Conservation (phyloP, 2,888 invertebrate genomes). For the Smittia aterrima region DNA sequence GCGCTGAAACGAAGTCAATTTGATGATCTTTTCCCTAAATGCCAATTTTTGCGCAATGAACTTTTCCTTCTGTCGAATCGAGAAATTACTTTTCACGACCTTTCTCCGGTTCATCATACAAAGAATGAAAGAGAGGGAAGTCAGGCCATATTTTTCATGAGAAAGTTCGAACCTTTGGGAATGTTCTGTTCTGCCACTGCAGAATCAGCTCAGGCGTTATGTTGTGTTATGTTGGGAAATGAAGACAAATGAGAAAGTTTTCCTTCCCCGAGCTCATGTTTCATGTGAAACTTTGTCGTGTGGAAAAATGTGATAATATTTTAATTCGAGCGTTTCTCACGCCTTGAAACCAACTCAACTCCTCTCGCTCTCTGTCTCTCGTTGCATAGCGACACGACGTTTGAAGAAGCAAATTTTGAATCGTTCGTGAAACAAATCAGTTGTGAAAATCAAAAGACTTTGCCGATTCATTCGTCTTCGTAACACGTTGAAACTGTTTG, state of each 20-base stretch:
- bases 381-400: not conserved
- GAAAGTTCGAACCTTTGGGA: not conserved
- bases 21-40: not conserved
- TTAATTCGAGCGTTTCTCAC: not conserved
- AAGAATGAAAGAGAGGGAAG: not conserved
- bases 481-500: too few species aligned
- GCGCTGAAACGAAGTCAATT: not conserved
- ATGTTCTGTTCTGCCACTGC: not conserved
- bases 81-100: slow-evolving; percentile 13
- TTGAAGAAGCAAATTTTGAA: too few species aligned
- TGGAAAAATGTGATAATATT: slow-evolving; percentile 27
- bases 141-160: not conserved
- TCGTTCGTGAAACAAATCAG: too few species aligned
- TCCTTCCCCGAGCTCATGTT: slow-evolving; percentile 1
- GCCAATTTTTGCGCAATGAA: slow-evolving; percentile 6
- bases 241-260: slow-evolving; percentile 10
- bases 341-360: not conserved
- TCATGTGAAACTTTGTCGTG: not conserved
- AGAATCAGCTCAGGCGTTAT: slow-evolving; percentile 8
- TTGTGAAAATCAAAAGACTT: too few species aligned
- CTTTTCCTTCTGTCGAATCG: not conserved
- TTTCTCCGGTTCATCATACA: not conserved
- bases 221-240: not conserved
- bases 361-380: too few species aligned
- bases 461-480: too few species aligned